Evolutionary conservation across 1,140 invertebrate species (phyloP).

Genomic region (Zaprionus kolodkinae): DNA sequence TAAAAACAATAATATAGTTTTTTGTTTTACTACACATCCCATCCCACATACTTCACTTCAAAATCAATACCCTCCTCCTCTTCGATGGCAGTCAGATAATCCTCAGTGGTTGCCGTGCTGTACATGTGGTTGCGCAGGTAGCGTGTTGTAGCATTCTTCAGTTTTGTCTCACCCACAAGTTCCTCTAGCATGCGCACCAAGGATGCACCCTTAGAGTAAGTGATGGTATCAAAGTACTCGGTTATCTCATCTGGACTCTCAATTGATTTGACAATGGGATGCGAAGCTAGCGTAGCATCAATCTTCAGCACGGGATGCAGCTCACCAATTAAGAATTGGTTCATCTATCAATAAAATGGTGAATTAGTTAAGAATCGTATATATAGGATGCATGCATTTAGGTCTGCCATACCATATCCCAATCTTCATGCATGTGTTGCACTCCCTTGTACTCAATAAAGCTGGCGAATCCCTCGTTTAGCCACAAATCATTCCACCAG

Average conservation of each 20-base stretch:
- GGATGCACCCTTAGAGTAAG: constrained; percentile 96
- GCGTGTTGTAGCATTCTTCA: constrained; percentile 89
- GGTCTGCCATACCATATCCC: constrained; percentile 90
- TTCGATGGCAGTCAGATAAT: constrained; percentile 90
- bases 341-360: constrained; percentile 85
- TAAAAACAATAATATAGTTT: background rate
- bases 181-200: constrained; percentile 95
- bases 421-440: constrained; percentile 89
- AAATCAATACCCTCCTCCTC: constrained; percentile 78
- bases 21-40: background rate
- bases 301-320: constrained; percentile 90
- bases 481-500: constrained; percentile 97
- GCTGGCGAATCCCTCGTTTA: constrained; percentile 96
- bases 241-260: constrained; percentile 95
- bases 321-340: constrained; percentile 90
- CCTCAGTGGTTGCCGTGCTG: constrained; percentile 91
- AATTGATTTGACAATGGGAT: constrained; percentile 94
- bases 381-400: background rate
- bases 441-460: constrained; percentile 94
- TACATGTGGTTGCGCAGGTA: constrained; percentile 90
- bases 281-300: constrained; percentile 93
- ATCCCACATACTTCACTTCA: constrained; percentile 84
- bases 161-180: constrained; percentile 91
- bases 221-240: constrained; percentile 96
- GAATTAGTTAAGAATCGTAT: background rate